These are phyloP conservation scores for Dipodomys merriami DNA, from an alignment of 2,113 vertebrate genomes.

Conservation along the genomic window DNA sequence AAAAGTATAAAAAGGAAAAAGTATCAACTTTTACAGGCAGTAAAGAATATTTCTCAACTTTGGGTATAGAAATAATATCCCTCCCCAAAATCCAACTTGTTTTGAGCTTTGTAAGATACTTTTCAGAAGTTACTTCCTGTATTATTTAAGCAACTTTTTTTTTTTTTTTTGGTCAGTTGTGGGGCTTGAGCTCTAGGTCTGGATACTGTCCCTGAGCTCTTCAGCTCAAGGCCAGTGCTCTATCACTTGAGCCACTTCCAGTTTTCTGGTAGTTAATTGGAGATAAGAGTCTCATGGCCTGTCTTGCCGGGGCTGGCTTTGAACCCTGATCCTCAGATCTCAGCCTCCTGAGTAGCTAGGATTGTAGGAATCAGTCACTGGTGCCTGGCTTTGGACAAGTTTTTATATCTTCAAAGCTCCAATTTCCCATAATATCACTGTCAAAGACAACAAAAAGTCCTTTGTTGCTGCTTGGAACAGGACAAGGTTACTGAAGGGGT, in stretches of 20 bases:
- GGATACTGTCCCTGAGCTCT: no score
- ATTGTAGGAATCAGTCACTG: no score
- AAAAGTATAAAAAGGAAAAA: constrained; percentile 40
- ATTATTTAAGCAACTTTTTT: background rate
- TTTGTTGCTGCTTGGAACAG: background rate
- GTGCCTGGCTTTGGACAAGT: background rate
- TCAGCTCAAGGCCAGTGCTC: no score
- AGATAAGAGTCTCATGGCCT: no score
- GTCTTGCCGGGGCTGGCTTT: no score
- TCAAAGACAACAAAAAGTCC: background rate
- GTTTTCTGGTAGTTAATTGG: no score
- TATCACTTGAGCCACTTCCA: no score
- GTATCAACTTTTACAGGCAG: constrained; percentile 27
- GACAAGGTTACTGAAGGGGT: background rate
- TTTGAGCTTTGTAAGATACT: background rate
- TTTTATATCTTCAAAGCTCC: constrained; percentile 47
- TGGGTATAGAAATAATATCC: background rate
- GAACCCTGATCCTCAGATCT: no score
- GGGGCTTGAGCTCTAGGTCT: no score
- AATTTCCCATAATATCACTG: background rate
- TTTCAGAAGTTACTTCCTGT: constrained; percentile 28
- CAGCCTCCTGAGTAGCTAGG: no score
- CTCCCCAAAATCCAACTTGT: background rate
- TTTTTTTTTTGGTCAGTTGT: no score
- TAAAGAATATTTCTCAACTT: constrained; percentile 28